Base-by-base conservation (phyloP, 2,888 invertebrate species). In the Parascotia fuliginaria region DNA sequence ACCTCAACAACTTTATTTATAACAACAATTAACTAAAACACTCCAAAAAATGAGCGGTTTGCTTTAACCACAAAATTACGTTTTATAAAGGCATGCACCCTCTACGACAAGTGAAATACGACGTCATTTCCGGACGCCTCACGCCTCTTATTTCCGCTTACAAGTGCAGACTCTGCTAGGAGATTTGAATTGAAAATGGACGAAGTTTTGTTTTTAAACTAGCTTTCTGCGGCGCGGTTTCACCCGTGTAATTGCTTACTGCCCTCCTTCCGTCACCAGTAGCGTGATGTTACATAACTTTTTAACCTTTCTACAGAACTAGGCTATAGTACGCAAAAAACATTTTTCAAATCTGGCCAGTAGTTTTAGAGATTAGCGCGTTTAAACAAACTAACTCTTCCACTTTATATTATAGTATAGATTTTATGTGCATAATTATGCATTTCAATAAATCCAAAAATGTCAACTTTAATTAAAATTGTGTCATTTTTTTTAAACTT, bases 121-220 rank as follows among this genome's bases (percentile, higher is more conserved):
- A 52, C 47, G 34, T 43, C 52, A 52, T 43, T 43, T 52, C 52
- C 52, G 42, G 38, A 34, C 24, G 31, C 15, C 38, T 40, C 52
- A 29, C 42, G 46, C 42, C 28, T 5, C 46, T 47, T 52, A 43
- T 52, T 52, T 36, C 52, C 46, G 45, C 24, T 27, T n/a, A 29
- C 39, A 40, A 47, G 47, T 47, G 47, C 46, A 46, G 19, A 44
- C 29, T 16, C 16, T 42, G 42, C 29, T 36, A 31, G 40, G 34
- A 15, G 16, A 40, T 52, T 47, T 42, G 47, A 52, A 42, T 43
- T 29, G 22, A 42, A 6, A 45, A 41, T 16, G 22, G 32, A 19
- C 11, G 15, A 32, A n/a, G n/a, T n/a, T n/a, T n/a, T n/a, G n/a
- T n/a, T n/a, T n/a, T n/a, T n/a, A n/a, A n/a, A n/a, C n/a, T n/a